A percentile compares a stretch with the other conserved stretches of the same genome.
phyloP scores from a whole-genome alignment of 2,113 vertebrate genomes.

The Numida meleagris region DNA sequence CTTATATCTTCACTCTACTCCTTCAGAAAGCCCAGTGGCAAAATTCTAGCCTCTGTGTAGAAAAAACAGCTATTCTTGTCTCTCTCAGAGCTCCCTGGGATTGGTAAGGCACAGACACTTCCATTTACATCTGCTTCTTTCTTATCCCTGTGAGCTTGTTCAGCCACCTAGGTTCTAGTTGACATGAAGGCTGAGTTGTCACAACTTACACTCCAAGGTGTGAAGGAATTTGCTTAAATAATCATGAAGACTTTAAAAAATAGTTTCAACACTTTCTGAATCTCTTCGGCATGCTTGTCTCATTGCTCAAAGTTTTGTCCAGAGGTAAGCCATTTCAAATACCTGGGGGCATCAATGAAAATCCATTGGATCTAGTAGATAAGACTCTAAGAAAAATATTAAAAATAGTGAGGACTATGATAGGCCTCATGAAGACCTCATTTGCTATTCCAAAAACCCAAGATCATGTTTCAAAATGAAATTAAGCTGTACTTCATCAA shows the following conservation, averaged over 20 bases:
- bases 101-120: neutral
- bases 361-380: neutral
- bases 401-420: neutral
- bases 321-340: neutral
- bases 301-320: neutral
- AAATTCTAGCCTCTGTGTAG: neutral
- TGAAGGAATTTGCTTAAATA: neutral
- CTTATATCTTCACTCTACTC: neutral
- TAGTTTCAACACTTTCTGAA: neutral
- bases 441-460: neutral
- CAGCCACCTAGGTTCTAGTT: rapidly evolving
- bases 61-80: rapidly evolving
- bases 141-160: neutral
- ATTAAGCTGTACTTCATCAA: neutral
- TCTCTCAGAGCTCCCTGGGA: rapidly evolving
- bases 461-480: neutral
- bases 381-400: neutral
- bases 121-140: neutral
- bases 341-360: neutral
- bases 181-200: neutral
- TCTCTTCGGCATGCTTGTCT: neutral
- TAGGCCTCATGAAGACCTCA: neutral
- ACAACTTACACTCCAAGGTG: neutral
- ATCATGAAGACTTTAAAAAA: neutral
- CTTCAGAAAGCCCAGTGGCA: neutral